These are phyloP conservation scores for Esox lucius DNA, from an alignment of 2,797 vertebrate species.

Conservation along the genomic window DNA sequence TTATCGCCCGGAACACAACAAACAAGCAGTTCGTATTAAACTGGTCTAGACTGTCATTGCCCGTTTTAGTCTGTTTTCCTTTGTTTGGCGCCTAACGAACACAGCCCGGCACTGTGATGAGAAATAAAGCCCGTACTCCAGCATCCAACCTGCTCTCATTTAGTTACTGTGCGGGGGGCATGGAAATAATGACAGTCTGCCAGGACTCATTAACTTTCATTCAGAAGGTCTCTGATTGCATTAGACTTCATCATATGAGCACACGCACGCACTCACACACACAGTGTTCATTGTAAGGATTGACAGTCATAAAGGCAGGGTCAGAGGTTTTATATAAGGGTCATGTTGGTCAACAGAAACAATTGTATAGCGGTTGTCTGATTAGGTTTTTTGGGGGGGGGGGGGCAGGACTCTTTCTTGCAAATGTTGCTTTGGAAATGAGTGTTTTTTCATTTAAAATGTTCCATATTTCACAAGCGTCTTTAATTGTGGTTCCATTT, in stretches of 20 bases:
- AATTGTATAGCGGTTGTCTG: too few relatives aligned
- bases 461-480: background rate
- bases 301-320: too few relatives aligned
- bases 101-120: background rate
- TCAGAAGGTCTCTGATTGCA: constrained; percentile 38
- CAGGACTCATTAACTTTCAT: constrained; percentile 49
- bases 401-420: too few relatives aligned
- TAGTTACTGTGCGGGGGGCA: background rate
- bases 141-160: background rate
- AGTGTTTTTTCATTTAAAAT: background rate
- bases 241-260: background rate
- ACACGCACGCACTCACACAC: too few relatives aligned
- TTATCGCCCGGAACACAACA: background rate
- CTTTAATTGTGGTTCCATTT: background rate
- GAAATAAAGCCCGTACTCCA: background rate
- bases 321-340: background rate
- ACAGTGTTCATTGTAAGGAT: too few relatives aligned
- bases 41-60: background rate
- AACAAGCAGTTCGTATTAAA: background rate
- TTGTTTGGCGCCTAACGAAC: background rate
- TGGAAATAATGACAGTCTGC: constrained; percentile 32
- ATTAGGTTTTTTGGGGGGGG: too few relatives aligned
- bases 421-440: too few relatives aligned
- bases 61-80: background rate
- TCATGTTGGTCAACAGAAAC: background rate